These are phyloP conservation scores for Henricia sp. DNA, from an alignment of 53 echinoderm and acorn worm species.

Conservation along the genomic window DNA sequence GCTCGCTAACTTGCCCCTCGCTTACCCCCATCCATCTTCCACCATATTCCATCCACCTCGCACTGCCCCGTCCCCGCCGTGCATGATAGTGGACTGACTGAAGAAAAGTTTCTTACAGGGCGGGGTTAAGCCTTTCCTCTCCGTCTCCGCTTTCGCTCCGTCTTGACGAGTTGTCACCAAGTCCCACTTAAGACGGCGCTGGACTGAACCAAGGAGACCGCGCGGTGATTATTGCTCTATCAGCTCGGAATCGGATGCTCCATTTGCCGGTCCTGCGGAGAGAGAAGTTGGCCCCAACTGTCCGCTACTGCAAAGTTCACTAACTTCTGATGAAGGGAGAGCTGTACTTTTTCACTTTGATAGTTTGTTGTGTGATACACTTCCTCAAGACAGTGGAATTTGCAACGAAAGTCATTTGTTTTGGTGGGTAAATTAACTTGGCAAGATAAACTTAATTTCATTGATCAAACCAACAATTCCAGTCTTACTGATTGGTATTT, in stretches of 20 bases:
- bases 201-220: constrained; percentile 45
- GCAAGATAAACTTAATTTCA: no score
- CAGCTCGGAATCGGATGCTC: constrained; percentile 41
- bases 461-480: no score
- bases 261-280: constrained; percentile 45
- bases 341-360: constrained; percentile 39
- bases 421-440: no score
- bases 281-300: constrained; percentile 23
- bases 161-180: constrained; percentile 62
- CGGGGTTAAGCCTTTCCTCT: constrained; percentile 48
- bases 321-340: constrained; percentile 27
- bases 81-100: constrained; percentile 11
- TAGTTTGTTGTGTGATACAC: no score
- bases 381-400: no score
- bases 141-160: constrained; percentile 45
- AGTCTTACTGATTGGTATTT: no score
- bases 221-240: constrained; percentile 43
- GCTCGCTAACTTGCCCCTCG: constrained; percentile 33
- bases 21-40: constrained; percentile 55
- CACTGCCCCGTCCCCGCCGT: neutral
- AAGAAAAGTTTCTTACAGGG: constrained; percentile 40
- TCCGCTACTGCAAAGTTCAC: constrained; percentile 43
- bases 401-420: no score
- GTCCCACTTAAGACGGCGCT: constrained; percentile 61
- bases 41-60: neutral